phyloP scores from a whole-genome alignment of 2,888 invertebrate species.

The Myopa testacea region DNA sequence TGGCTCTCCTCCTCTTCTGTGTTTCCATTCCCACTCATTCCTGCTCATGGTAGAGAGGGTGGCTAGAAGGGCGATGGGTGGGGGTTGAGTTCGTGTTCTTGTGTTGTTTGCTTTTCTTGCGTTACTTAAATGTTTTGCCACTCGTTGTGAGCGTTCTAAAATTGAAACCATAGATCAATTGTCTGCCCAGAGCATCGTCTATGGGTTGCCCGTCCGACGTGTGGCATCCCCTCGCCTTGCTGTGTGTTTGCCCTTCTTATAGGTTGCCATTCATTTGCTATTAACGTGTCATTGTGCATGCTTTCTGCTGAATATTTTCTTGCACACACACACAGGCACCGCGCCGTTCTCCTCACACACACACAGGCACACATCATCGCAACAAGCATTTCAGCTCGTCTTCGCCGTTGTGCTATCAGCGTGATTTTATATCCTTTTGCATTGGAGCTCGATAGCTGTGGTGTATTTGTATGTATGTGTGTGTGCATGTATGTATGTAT shows the following conservation, averaged over 20 bases:
- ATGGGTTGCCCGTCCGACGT: constrained; percentile 35
- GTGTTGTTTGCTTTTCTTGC: constrained; percentile 27
- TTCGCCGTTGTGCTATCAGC: not conserved
- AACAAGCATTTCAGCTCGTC: not conserved
- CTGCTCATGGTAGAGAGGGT: not conserved
- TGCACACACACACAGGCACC: not conserved
- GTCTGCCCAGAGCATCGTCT: constrained; percentile 56
- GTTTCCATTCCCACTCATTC: not conserved
- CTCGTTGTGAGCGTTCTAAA: constrained; percentile 54
- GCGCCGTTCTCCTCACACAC: not conserved
- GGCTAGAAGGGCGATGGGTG: too few relatives aligned
- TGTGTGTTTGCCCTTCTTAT: constrained; percentile 54
- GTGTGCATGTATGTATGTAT: constrained; percentile 4
- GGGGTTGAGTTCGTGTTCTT: not conserved
- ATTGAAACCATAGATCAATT: constrained; percentile 65
- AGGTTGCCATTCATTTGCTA: constrained; percentile 66
- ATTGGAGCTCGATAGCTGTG: constrained; percentile 6
- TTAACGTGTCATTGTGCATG: constrained; percentile 68
- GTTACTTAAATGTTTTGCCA: constrained; percentile 48
- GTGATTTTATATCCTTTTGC: constrained; percentile 17
- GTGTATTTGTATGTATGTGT: constrained; percentile 10
- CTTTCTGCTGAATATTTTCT: constrained; percentile 45
- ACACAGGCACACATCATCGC: not conserved
- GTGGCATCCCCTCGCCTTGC: not conserved
- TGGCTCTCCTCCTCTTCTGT: constrained; percentile 2